Conservation (phyloP, 2,888 invertebrate species). For the Arctia plantaginis region DNA sequence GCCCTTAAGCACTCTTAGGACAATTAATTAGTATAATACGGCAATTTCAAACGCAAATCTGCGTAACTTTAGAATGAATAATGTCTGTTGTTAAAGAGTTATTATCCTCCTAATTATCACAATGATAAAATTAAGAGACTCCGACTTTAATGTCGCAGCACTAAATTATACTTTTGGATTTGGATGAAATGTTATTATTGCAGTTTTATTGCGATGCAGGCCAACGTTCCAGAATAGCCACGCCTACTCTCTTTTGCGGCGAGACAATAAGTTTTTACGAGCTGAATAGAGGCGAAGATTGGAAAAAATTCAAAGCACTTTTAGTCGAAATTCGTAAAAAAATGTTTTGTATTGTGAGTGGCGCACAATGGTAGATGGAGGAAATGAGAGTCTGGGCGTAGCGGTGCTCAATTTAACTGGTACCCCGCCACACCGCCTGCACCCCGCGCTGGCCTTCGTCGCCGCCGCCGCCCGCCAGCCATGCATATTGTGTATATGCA, state of each 20-base stretch:
- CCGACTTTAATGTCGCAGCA: slow-evolving; percentile 62
- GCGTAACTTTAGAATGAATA: slow-evolving; percentile 78
- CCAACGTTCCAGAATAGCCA: slow-evolving; percentile 52
- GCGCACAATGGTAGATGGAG: slow-evolving; percentile 83
- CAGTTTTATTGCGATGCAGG: slow-evolving; percentile 59
- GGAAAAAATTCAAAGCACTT: slow-evolving; percentile 85
- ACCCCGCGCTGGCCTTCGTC: slow-evolving; percentile 34
- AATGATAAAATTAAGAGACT: slow-evolving; percentile 79
- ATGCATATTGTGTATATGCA: slow-evolving; percentile 65
- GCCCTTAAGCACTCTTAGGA: slow-evolving; percentile 76
- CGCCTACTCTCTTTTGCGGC: slow-evolving; percentile 70
- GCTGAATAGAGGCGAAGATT: slow-evolving; percentile 84
- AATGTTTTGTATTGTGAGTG: slow-evolving; percentile 86
- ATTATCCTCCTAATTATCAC: slow-evolving; percentile 78
- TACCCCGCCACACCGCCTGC: slow-evolving; percentile 59
- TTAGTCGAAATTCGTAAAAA: slow-evolving; percentile 85
- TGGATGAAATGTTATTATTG: slow-evolving; percentile 66
- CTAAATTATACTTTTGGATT: slow-evolving; percentile 70
- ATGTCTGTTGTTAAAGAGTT: slow-evolving; percentile 83
- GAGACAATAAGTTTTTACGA: slow-evolving; percentile 81
- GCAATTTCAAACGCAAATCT: slow-evolving; percentile 82
- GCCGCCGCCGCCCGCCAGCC: slow-evolving; percentile 28
- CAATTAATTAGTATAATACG: slow-evolving; percentile 86
- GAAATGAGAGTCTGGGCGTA: slow-evolving; percentile 85
- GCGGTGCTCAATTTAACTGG: slow-evolving; percentile 83